Conservation (phyloP, 1,140 invertebrate genomes). For the Drosophila pandora region DNA sequence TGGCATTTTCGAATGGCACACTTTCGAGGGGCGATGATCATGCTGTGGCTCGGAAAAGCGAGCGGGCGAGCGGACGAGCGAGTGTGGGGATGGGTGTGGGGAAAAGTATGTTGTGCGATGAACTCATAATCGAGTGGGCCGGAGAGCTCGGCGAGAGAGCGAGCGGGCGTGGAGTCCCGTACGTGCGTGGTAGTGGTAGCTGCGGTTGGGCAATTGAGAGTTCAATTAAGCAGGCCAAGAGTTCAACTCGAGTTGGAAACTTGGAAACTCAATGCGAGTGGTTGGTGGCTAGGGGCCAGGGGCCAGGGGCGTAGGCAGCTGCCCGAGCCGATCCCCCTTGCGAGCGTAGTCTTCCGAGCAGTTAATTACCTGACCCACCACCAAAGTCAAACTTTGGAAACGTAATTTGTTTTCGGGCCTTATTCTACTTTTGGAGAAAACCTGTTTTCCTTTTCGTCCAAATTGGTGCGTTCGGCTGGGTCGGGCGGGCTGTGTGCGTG, state of each 20-base stretch:
- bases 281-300: no score
- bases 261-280: neutral
- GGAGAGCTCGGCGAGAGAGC: conserved; percentile 14
- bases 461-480: neutral
- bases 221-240: conserved; percentile 72
- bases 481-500: no score
- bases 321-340: neutral
- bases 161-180: conserved; percentile 43
- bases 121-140: conserved; percentile 18
- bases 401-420: conserved; percentile 7
- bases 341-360: neutral
- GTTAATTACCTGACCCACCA: conserved; percentile 32
- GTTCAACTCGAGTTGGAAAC: conserved; percentile 54
- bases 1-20: conserved; percentile 25
- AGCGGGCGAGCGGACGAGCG: no score
- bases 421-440: conserved; percentile 22
- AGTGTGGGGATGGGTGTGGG: neutral
- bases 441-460: conserved; percentile 28
- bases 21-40: conserved; percentile 29
- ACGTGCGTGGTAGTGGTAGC: conserved; percentile 28
- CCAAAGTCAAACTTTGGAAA: conserved; percentile 27
- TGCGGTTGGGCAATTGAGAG: conserved; percentile 66
- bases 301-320: no score
- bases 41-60: conserved; percentile 1
- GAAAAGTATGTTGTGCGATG: conserved; percentile 1